Evolutionary conservation across 2,888 invertebrate genomes (phyloP), one percentile per base, ranked within the genome.

Genomic region (Morinoia aosen): DNA sequence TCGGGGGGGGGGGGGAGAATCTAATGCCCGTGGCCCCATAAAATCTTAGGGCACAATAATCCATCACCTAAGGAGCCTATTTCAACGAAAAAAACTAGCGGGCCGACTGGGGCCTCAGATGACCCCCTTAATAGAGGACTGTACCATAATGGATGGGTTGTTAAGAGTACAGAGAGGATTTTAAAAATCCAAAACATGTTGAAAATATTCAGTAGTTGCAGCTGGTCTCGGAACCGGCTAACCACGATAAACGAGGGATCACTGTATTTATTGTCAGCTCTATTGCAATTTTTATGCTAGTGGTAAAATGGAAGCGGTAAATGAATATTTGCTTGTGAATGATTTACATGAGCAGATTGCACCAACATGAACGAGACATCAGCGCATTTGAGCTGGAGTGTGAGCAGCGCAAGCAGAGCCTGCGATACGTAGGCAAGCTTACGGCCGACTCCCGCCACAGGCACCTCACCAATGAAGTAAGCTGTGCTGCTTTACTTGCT

Each of bases 361-460:
- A 95, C 40, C 95, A 95, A 48, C 33, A 61, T n/a, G 95, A 95
- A 58, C 58, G 95, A 39, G 95, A 95, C n/a, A 76, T 95, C 14
- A 95, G 95, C 61, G 56, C 57, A 2, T 57, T 93, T 14, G 93
- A 93, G 25, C 57, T 10, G 93, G 93, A 93, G 57, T 93, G 93
- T 57, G 93, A 93, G 56, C 56, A 56, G 93, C 56, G 93, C 25
- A 93, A 93, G 33, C 57, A n/a, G 57, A 93, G 93, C 93, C 48
- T 93, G 12, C 57, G 57, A 7, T 93, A 93, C 57, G 93, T 57
- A 4, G 93, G 93, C 57, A 93, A 56, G 58, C 93, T 93, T 0
- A 57, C 93, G 33, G 11, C 56, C 11, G 93, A 93, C 57, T 93
- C 93, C 33, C 19, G 57, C 12, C 57, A 57, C 48, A 57, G 93